Evolutionary conservation across 2,797 vertebrate genomes (phyloP).

Genomic region (Percopsis omiscomaycus): DNA sequence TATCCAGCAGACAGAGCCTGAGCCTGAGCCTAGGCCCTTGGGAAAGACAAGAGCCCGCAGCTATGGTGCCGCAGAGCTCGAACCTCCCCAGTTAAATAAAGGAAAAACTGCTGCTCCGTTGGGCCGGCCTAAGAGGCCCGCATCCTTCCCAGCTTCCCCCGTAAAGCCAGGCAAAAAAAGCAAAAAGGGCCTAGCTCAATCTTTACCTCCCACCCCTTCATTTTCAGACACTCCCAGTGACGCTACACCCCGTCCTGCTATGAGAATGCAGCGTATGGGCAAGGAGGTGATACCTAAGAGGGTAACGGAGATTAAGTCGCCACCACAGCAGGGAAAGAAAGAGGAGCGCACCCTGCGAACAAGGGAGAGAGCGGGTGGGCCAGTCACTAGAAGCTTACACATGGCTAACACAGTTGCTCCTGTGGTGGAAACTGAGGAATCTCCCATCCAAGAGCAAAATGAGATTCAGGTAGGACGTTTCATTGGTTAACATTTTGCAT

Average conservation of each 20-base stretch:
- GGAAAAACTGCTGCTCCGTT: constrained; percentile 69
- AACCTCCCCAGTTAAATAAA: constrained; percentile 63
- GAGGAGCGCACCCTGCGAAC: constrained; percentile 82
- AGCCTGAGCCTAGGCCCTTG: constrained; percentile 72
- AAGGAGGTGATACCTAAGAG: constrained; percentile 78
- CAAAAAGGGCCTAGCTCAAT: constrained; percentile 69
- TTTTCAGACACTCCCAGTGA: constrained; percentile 68
- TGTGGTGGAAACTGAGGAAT: constrained; percentile 80
- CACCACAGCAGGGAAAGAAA: constrained; percentile 76
- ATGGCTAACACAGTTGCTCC: constrained; percentile 77
- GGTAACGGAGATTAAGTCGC: constrained; percentile 75
- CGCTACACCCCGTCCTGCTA: constrained; percentile 68
- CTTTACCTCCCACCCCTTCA: constrained; percentile 62
- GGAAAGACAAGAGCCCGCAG: constrained; percentile 92
- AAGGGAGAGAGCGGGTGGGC: constrained; percentile 87
- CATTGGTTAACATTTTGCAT: not conserved
- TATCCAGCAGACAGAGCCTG: constrained; percentile 76
- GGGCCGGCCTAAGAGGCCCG: constrained; percentile 68
- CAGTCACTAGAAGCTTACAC: constrained; percentile 91
- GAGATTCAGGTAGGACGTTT: constrained; percentile 80
- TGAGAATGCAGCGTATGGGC: constrained; percentile 77
- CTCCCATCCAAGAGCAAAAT: constrained; percentile 81
- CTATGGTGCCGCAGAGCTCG: constrained; percentile 71
- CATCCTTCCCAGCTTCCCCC: constrained; percentile 53
- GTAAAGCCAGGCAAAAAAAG: constrained; percentile 71